Conservation (phyloP, 2,888 invertebrate species). For the Megaustenia siamemsis region DNA sequence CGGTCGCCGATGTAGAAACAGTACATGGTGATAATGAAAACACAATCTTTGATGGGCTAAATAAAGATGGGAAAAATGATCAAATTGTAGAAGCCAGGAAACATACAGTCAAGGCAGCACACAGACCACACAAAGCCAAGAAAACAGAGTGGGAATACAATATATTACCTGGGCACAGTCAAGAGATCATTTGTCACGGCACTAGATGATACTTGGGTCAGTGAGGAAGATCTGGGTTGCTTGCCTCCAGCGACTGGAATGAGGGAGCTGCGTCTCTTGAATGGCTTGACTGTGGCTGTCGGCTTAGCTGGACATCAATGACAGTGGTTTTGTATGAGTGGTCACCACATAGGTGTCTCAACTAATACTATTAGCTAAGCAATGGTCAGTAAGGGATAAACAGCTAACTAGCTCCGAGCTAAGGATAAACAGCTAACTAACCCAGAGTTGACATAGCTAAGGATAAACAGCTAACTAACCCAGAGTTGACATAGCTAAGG, state of each 20-base stretch:
- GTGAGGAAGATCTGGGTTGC: not conserved
- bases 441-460: too few species aligned
- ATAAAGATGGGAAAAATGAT: not conserved
- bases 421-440: too few species aligned
- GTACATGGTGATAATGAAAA: too few species aligned
- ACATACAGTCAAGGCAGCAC: not conserved
- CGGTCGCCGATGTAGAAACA: too few species aligned
- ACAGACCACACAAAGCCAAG: not conserved
- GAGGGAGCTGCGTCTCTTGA: constrained; percentile 21
- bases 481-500: too few species aligned
- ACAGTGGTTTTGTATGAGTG: too few species aligned
- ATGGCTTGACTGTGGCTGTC: constrained; percentile 18
- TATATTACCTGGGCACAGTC: constrained; percentile 32
- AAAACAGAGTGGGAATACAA: not conserved
- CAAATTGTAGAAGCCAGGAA: not conserved
- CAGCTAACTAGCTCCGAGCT: too few species aligned
- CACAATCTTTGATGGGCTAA: too few species aligned
- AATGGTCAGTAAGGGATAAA: too few species aligned
- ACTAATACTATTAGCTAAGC: too few species aligned
- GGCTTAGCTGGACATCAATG: constrained; percentile 43
- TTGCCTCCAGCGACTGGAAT: not conserved
- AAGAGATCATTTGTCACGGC: not conserved
- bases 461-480: too few species aligned
- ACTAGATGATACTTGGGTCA: not conserved
- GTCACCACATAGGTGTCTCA: too few species aligned